Base-by-base conservation (phyloP, 2,113 vertebrate species). In the Sceloporus tristichus region DNA sequence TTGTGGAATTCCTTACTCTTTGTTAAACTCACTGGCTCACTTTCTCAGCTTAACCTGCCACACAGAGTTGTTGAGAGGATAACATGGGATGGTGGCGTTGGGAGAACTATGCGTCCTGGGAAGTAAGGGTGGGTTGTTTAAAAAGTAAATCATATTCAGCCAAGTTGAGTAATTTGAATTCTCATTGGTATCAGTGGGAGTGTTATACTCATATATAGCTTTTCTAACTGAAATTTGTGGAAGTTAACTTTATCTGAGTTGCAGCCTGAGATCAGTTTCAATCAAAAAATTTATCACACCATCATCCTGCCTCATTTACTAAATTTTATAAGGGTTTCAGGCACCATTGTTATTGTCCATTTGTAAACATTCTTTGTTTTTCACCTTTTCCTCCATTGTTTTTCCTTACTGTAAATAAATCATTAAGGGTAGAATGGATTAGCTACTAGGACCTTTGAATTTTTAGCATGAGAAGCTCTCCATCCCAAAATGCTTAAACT, bases 201-300 rank as follows among this genome's bases (percentile, higher is more conserved):
- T 68, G 62, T 86, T 68, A 78, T 66, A 40, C 10, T 68, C 29
- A 68, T 53, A 27, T 7, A 16, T 53, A 79, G 38, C 76, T 56
- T 53, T 86, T 59, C 25, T 62, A 29, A 8, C 18, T 90, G 75
- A 91, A 86, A 87, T 73, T n/a, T 74, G 40, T 21, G 54, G 70
- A 84, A 80, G 10, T 71, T 89, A 48, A 40, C 66, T 0, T 68
- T 83, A 9, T 21, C 86, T 93, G 88, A 0, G 0, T 53, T 19
- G 13, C 1, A 0, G 34, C 27, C 56, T 59, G 56, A 59, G 56
- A 59, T 10, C 10, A 10, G 14, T 59, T 59, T 59, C 56, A 59
- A 59, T 11, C 14, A 10, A 59, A 59, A 3, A 11, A 11, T 59
- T 59, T 16, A 59, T 59, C 56, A 59, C 56, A 59, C 9, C 56